These are phyloP conservation scores for Tapera naevia DNA, from an alignment of 2,797 vertebrate species.

Conservation along the genomic window DNA sequence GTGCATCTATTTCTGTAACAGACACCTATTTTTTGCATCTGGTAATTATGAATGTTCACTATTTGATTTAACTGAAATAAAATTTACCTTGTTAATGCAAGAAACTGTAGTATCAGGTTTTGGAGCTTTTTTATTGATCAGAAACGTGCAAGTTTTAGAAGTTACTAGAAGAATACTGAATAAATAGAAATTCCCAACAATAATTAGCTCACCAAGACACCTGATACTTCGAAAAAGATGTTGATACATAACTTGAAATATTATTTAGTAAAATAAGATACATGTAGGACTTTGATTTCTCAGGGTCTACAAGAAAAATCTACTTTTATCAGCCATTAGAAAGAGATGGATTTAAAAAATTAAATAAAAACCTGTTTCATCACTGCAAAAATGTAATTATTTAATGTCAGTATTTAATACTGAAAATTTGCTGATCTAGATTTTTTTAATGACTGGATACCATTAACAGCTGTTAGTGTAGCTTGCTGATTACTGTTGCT, in stretches of 20 bases:
- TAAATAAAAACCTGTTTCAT: not conserved
- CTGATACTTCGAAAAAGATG: not conserved
- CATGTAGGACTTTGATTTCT: not conserved
- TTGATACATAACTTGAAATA: not conserved
- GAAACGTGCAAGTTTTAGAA: not conserved
- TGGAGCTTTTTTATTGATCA: not conserved
- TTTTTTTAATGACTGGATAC: not conserved
- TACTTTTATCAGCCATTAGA: not conserved
- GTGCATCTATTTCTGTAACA: not conserved
- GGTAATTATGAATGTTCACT: not conserved
- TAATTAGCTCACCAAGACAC: not conserved
- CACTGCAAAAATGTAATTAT: not conserved
- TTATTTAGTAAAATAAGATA: not conserved
- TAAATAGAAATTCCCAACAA: not conserved
- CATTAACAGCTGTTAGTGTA: not conserved
- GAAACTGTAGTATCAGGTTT: accelerated
- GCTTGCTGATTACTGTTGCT: not conserved
- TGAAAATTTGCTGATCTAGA: not conserved
- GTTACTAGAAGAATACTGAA: not conserved
- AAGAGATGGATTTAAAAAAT: not conserved
- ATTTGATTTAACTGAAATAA: slow-evolving; percentile 19
- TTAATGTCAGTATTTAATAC: not conserved
- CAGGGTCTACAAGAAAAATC: not conserved
- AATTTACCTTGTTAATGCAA: not conserved
- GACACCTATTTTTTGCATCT: not conserved